Conservation (phyloP, 2,113 vertebrate genomes). For the Calyptommatus sinebrachiatus region DNA sequence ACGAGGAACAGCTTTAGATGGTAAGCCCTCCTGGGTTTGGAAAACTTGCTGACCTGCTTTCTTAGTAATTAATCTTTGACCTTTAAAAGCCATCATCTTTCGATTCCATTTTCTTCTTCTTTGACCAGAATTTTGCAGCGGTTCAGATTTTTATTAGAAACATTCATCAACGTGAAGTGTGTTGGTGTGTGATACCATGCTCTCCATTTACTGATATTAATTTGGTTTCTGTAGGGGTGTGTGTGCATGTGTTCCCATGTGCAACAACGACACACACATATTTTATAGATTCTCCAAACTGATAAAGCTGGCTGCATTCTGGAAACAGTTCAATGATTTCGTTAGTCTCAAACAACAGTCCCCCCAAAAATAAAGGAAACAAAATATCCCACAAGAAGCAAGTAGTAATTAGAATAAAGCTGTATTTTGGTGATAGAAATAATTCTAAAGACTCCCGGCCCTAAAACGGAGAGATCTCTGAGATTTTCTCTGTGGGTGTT, state of each 20-base stretch:
- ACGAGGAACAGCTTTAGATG: not conserved
- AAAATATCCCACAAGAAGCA: not conserved
- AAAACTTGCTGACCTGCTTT: slow-evolving; percentile 16
- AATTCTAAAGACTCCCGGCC: not conserved
- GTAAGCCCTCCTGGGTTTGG: slow-evolving; percentile 4
- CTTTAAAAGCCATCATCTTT: slow-evolving; percentile 18
- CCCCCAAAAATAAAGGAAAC: slow-evolving; percentile 42
- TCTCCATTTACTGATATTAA: slow-evolving; percentile 33
- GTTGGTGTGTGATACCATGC: not conserved
- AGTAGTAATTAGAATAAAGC: not conserved
- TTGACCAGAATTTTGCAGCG: not conserved
- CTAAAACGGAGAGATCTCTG: not conserved
- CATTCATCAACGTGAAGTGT: slow-evolving; percentile 43
- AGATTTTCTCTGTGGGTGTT: not conserved
- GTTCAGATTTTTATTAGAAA: slow-evolving; percentile 33
- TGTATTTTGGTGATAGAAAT: not conserved
- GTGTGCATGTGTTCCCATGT: too few species aligned
- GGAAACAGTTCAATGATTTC: slow-evolving; percentile 27
- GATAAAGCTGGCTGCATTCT: slow-evolving; percentile 25
- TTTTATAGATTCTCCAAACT: slow-evolving; percentile 31
- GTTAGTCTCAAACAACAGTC: not conserved
- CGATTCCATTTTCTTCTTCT: slow-evolving; percentile 13
- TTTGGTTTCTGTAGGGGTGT: slow-evolving; percentile 16
- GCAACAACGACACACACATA: too few species aligned
- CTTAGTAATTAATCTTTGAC: slow-evolving; percentile 25